Evolutionary conservation across 1,140 invertebrate genomes (phyloP).

Genomic region (Chlorops oryzae): DNA sequence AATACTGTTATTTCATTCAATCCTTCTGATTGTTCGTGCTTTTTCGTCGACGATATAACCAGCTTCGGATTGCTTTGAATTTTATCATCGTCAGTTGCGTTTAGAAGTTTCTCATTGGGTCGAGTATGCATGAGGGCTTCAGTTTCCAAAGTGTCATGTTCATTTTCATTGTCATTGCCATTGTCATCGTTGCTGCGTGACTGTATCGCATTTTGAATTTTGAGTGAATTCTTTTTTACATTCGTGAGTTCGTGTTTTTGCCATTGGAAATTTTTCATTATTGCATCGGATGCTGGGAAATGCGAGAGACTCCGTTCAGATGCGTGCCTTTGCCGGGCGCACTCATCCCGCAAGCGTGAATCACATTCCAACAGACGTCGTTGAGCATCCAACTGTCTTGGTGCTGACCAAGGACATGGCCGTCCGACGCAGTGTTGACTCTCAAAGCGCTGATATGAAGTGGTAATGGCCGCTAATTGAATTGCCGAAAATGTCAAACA

Average conservation of each 20-base stretch:
- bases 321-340: slow-evolving; percentile 22
- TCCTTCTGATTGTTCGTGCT: slow-evolving; percentile 18
- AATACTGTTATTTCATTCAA: slow-evolving; percentile 28
- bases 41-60: slow-evolving; percentile 7
- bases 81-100: slow-evolving; percentile 41
- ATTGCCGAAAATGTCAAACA: slow-evolving; percentile 60
- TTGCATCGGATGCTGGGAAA: slow-evolving; percentile 41
- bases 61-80: slow-evolving; percentile 17
- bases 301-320: slow-evolving; percentile 35
- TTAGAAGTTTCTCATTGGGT: slow-evolving; percentile 6
- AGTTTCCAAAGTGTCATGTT: too few species aligned
- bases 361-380: slow-evolving; percentile 26
- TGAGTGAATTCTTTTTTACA: too few species aligned
- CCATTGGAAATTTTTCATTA: slow-evolving; percentile 41
- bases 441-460: slow-evolving; percentile 67
- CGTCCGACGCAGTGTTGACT: slow-evolving; percentile 66
- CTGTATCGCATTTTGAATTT: not conserved
- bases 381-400: slow-evolving; percentile 23
- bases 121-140: too few species aligned
- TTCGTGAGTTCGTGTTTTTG: too few species aligned
- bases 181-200: not conserved
- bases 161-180: too few species aligned
- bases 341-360: slow-evolving; percentile 27
- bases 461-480: slow-evolving; percentile 61
- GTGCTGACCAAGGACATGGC: slow-evolving; percentile 63